Evolutionary conservation across 1,140 invertebrate genomes (phyloP).

Genomic region (Bicyclus anynana): DNA sequence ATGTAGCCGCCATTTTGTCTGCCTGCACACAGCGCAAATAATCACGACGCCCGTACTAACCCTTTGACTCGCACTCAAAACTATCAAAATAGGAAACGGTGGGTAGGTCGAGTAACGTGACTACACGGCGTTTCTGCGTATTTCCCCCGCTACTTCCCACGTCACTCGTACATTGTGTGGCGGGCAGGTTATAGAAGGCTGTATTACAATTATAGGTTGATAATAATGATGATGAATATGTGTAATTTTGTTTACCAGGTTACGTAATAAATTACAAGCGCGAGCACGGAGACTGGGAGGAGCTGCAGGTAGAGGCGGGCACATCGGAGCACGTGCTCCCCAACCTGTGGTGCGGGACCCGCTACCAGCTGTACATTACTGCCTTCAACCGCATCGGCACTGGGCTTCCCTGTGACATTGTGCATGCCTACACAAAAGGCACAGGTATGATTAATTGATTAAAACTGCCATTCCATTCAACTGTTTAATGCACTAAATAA

Average conservation of each 20-base stretch:
- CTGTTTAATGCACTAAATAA: too few relatives aligned
- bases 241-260: slow-evolving; percentile 63
- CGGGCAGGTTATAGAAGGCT: too few relatives aligned
- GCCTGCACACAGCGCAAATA: too few relatives aligned
- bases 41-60: too few relatives aligned
- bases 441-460: slow-evolving; percentile 74
- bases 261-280: slow-evolving; percentile 93
- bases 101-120: too few relatives aligned
- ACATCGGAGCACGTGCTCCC: slow-evolving; percentile 86
- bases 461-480: too few relatives aligned
- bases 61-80: too few relatives aligned
- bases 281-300: slow-evolving; percentile 93
- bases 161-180: too few relatives aligned
- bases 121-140: too few relatives aligned
- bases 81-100: too few relatives aligned
- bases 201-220: background rate
- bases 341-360: slow-evolving; percentile 91
- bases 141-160: too few relatives aligned
- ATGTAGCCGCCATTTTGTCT: too few relatives aligned
- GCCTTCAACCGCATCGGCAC: slow-evolving; percentile 93
- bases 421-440: slow-evolving; percentile 89
- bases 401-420: slow-evolving; percentile 90
- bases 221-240: background rate
- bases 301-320: slow-evolving; percentile 84
- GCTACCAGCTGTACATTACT: slow-evolving; percentile 92